phyloP scores from a whole-genome alignment of 2,113 vertebrate genomes.

The Callionymus lyra region DNA sequence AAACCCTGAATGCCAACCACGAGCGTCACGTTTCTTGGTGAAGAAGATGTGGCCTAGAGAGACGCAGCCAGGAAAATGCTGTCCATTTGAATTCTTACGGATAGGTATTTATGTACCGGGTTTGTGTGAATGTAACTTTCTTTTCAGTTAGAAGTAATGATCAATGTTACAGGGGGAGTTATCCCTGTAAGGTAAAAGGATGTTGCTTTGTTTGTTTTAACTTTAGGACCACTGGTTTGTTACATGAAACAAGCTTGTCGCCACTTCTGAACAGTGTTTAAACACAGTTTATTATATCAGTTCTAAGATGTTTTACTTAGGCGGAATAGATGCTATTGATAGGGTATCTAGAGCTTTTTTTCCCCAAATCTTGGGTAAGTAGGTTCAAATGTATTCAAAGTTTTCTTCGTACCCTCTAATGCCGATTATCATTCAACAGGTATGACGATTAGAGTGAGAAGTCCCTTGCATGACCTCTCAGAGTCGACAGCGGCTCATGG shows the following conservation, averaged over 20 bases:
- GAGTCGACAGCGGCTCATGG: conserved; percentile 98
- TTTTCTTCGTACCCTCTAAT: conserved; percentile 63
- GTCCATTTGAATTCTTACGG: conserved; percentile 98
- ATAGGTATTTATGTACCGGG: conserved; percentile 99
- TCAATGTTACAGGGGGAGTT: conserved; percentile 70
- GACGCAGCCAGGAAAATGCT: conserved; percentile 96
- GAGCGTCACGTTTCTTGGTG: conserved; percentile 85
- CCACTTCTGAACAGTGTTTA: too few species aligned
- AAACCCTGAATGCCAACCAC: conserved; percentile 87
- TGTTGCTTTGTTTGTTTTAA: conserved; percentile 53
- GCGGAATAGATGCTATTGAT: neutral
- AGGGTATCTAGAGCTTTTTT: conserved; percentile 42
- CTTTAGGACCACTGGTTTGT: conserved; percentile 37
- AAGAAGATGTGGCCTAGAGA: conserved; percentile 98
- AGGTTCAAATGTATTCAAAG: conserved; percentile 36
- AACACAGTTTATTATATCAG: conserved; percentile 23
- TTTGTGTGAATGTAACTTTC: conserved; percentile 98
- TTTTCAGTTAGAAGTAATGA: conserved; percentile 84
- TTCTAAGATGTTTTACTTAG: conserved; percentile 8
- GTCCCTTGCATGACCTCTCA: conserved; percentile 99
- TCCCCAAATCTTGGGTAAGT: conserved; percentile 55
- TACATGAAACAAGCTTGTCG: too few species aligned
- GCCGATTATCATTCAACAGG: conserved; percentile 77
- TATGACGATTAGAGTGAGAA: conserved; percentile 97
- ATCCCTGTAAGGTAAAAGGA: conserved; percentile 90